These are phyloP conservation scores for Pipistrellus nathusii DNA, from an alignment of 2,797 vertebrate genomes.

Conservation along the genomic window DNA sequence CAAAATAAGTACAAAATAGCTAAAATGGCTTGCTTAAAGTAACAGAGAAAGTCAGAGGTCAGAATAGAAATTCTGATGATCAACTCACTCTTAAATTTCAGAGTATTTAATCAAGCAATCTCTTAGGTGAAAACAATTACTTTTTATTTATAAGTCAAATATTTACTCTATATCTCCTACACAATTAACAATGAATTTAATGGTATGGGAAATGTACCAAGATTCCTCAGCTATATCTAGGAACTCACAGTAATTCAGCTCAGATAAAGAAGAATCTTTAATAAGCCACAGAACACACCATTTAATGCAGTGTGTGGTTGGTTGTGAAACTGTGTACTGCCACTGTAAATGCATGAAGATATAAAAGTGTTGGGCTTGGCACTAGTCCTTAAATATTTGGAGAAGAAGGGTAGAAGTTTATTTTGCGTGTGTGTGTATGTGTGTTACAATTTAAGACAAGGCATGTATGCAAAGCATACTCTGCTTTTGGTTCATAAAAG, in stretches of 20 bases:
- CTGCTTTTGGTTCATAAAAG: background rate
- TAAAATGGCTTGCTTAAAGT: slow-evolving; percentile 42
- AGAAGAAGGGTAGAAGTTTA: background rate
- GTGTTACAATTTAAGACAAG: background rate
- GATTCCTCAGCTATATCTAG: background rate
- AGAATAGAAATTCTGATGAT: slow-evolving; percentile 46
- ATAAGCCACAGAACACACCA: background rate
- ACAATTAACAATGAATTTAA: slow-evolving; percentile 10
- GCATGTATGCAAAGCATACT: background rate
- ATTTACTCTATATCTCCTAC: background rate
- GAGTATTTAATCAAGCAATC: background rate
- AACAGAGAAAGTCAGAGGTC: slow-evolving; percentile 64
- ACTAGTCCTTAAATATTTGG: background rate
- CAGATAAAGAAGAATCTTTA: background rate
- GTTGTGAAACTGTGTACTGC: background rate
- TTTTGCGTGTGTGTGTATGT: background rate
- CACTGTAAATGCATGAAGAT: background rate
- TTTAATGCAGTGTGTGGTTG: background rate
- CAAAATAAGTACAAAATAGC: slow-evolving; percentile 57
- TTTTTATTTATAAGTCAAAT: slow-evolving; percentile 44
- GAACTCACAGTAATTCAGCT: background rate
- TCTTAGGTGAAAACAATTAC: slow-evolving; percentile 29
- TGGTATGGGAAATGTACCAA: background rate
- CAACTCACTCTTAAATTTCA: slow-evolving; percentile 41
- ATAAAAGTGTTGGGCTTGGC: background rate